Percentiles rank a stretch among this genome's conserved stretches.
Conservation (phyloP, 2,888 invertebrate genomes). For the Sycophila texana region DNA sequence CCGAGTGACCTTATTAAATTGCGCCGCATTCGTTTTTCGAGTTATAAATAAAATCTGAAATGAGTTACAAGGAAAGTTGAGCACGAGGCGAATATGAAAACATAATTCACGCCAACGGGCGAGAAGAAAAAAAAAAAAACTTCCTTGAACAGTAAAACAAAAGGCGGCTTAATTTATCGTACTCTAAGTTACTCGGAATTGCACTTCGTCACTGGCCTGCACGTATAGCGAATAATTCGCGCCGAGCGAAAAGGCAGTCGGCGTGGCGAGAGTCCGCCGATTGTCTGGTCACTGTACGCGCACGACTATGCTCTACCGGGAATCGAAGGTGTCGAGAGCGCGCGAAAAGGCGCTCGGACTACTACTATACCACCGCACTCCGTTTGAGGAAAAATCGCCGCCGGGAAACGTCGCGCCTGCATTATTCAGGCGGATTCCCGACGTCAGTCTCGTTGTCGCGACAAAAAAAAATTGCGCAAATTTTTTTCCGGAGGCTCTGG, state of each 20-base stretch:
- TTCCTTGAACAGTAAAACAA: no score
- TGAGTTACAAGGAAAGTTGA: no score
- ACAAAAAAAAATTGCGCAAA: neutral
- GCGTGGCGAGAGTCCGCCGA: neutral
- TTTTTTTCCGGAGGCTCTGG: neutral
- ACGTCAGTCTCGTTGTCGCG: constrained; percentile 24
- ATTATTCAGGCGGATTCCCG: constrained; percentile 11
- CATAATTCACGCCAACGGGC: no score
- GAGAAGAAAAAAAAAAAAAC: no score
- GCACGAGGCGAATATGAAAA: neutral
- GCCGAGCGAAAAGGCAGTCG: no score
- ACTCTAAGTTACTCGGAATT: no score
- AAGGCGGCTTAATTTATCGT: no score
- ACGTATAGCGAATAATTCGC: no score
- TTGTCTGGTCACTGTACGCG: neutral
- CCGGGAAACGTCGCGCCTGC: constrained; percentile 6
- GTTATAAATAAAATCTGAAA: no score
- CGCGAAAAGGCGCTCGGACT: constrained; percentile 8
- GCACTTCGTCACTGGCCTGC: no score
- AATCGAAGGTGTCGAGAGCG: constrained; percentile 23
- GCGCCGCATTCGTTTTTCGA: neutral
- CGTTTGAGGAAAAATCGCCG: constrained; percentile 31
- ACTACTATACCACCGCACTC: neutral
- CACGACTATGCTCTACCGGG: neutral
- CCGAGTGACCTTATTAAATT: constrained; percentile 17